These are phyloP conservation scores for Cantharis rustica DNA, from an alignment of 2,888 invertebrate species.

Conservation along the genomic window DNA sequence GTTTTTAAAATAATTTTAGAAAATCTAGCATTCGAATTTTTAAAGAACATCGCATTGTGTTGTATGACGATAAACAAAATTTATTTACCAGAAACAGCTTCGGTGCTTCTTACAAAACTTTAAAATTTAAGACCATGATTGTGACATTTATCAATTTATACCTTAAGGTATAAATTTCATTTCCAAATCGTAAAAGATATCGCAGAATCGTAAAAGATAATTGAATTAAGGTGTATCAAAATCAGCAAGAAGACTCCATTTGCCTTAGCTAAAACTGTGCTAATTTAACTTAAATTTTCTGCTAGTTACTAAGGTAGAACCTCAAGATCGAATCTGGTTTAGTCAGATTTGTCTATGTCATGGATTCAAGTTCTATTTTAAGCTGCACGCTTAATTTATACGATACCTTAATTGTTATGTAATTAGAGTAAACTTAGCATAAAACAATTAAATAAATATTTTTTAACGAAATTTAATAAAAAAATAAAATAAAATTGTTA, in stretches of 20 bases:
- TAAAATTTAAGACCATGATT: too few relatives aligned
- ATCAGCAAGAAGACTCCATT: background rate
- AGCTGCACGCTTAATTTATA: background rate
- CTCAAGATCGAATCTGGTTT: background rate
- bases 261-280: background rate
- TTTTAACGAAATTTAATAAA: background rate
- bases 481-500: background rate
- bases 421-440: background rate
- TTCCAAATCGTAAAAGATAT: background rate
- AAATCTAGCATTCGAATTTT: too few relatives aligned
- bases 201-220: too few relatives aligned
- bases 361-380: background rate
- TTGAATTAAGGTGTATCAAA: background rate
- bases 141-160: too few relatives aligned
- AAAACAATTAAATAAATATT: background rate
- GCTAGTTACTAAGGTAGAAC: background rate
- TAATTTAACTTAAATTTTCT: background rate
- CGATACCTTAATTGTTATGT: background rate
- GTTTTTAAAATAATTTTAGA: too few relatives aligned
- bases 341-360: background rate
- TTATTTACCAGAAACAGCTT: too few relatives aligned
- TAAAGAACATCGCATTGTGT: too few relatives aligned
- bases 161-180: background rate
- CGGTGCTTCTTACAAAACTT: too few relatives aligned
- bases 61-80: too few relatives aligned